These are phyloP conservation scores for Catonia carolina DNA, from an alignment of 2,888 invertebrate genomes.

Conservation along the genomic window DNA sequence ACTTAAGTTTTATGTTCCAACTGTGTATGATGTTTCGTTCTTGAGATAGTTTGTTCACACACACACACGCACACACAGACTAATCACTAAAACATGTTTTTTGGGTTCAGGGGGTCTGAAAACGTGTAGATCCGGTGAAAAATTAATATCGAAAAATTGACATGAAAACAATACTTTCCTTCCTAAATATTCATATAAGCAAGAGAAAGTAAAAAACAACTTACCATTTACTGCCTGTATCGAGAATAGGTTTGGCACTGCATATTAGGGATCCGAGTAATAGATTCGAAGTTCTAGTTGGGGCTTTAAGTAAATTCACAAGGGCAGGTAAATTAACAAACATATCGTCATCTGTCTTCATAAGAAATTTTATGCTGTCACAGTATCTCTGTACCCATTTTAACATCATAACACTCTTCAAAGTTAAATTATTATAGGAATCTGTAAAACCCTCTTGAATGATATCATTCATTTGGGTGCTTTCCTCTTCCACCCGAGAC, in stretches of 20 bases:
- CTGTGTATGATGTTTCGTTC: too few relatives aligned
- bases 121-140: too few relatives aligned
- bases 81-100: too few relatives aligned
- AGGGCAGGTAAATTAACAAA: slow-evolving; percentile 71
- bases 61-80: too few relatives aligned
- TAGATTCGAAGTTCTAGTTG: slow-evolving; percentile 40
- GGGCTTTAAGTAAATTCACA: slow-evolving; percentile 42
- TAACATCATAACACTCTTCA: slow-evolving; percentile 77
- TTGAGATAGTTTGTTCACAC: too few relatives aligned
- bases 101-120: too few relatives aligned
- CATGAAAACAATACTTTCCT: too few relatives aligned
- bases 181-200: too few relatives aligned
- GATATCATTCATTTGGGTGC: slow-evolving; percentile 61
- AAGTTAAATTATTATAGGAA: slow-evolving; percentile 77
- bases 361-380: slow-evolving; percentile 54
- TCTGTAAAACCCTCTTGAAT: slow-evolving; percentile 79
- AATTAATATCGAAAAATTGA: too few relatives aligned
- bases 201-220: too few relatives aligned
- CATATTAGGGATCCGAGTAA: slow-evolving; percentile 73
- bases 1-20: too few relatives aligned
- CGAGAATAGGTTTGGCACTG: slow-evolving; percentile 65
- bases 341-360: slow-evolving; percentile 85
- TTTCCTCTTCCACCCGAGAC: slow-evolving; percentile 59
- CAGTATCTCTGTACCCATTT: slow-evolving; percentile 73
- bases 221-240: slow-evolving; percentile 71